Evolutionary conservation across 2,113 vertebrate genomes (phyloP).

Genomic region (Ageneiosus marmoratus): DNA sequence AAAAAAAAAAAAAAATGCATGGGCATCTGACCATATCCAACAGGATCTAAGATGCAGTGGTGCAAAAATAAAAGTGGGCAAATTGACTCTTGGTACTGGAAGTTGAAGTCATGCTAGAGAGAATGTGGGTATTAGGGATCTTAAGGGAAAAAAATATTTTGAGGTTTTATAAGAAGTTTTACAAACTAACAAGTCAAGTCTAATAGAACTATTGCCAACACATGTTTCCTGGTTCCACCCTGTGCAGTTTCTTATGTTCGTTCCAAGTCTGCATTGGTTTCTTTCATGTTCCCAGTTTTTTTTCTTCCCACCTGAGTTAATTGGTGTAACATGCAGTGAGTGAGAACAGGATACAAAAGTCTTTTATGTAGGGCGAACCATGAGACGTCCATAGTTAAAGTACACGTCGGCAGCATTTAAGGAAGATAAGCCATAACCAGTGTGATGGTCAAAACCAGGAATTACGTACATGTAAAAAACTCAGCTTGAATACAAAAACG

Average conservation of each 20-base stretch:
- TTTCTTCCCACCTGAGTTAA: neutral
- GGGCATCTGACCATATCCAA: conserved; percentile 16
- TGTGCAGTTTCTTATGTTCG: neutral
- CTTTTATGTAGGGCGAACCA: neutral
- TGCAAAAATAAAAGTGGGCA: neutral
- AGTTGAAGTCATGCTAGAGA: neutral
- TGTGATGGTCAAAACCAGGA: neutral
- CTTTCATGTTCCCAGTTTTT: neutral
- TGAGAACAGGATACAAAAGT: neutral
- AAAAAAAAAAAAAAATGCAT: neutral
- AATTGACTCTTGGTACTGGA: neutral
- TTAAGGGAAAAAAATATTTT: neutral
- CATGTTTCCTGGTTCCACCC: neutral
- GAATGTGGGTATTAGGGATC: conserved; percentile 1
- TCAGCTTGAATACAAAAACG: neutral
- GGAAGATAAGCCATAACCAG: neutral
- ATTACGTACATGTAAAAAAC: neutral
- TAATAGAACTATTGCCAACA: neutral
- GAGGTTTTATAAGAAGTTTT: neutral
- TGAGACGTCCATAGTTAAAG: neutral
- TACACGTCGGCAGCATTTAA: neutral
- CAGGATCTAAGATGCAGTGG: neutral
- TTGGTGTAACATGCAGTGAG: neutral
- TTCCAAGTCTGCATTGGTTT: neutral
- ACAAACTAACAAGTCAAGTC: neutral